Base-by-base conservation (phyloP, 2,797 vertebrate species). In the Crocidura indochinensis region DNA sequence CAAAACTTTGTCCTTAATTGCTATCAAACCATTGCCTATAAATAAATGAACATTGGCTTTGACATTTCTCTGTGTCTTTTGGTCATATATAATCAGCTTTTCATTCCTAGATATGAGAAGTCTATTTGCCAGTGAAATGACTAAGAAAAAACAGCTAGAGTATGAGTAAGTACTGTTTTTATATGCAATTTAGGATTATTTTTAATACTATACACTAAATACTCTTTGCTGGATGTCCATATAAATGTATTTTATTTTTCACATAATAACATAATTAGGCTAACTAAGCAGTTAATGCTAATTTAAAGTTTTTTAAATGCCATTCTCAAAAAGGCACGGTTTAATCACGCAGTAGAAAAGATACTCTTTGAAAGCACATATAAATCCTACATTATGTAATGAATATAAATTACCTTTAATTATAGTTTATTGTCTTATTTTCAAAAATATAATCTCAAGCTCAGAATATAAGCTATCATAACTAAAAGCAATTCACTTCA, bases 351-450 rank as follows among this genome's bases (percentile, higher is more conserved):
- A 85, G 75, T 84, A 72, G 75, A 92, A 93, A 94, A 84, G 5
- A 90, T 38, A 29, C 26, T 49, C 3, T 77, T 77, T 92, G 53
- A 92, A 92, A 92, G 31, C n/a, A 79, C 92, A 64, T 90, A 27
- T 85, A 91, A 89, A 67, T 80, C 26, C 82, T 71, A 65, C 10
- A 51, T 75, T 86, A 88, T 82, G 47, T 78, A 91, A 49, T 87
- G 67, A 90, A 79, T 92, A 65, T 79, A 93, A 95, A 88, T 95
- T 95, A 95, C 26, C 26, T 49, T 85, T 88, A 84, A 87, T 93
- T 91, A 15, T 83, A 87, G n/a, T 53, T 89, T 89, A 83, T 94
- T 86, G 6, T 92, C 82, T 95, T 20, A 78, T 82, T 92, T 94
- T 94, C 68, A 91, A 81, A 91, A 90, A 67, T 53, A 81, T 26